Evolutionary conservation across 2,888 invertebrate genomes (phyloP).

Genomic region (Caenorhabditis sulstoni): DNA sequence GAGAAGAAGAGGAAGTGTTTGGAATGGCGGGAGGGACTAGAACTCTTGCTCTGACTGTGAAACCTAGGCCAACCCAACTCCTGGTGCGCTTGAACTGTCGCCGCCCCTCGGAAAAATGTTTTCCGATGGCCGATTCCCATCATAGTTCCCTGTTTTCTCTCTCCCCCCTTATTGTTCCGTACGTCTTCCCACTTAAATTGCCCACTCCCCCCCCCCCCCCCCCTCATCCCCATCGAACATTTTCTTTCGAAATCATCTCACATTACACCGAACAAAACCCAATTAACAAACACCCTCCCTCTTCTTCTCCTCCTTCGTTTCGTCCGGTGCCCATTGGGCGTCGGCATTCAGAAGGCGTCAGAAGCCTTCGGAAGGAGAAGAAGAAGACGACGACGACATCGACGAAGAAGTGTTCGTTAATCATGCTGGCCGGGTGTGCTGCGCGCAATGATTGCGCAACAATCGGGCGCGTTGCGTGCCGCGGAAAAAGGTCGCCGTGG

Average conservation of each 20-base stretch:
- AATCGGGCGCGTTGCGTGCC: neutral
- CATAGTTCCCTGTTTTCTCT: too few species aligned
- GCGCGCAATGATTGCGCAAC: constrained; percentile 31
- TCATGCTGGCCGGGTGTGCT: constrained; percentile 31
- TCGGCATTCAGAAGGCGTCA: neutral
- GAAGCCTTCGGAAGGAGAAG: too few species aligned
- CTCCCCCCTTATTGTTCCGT: neutral
- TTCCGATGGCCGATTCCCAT: too few species aligned
- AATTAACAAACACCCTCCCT: constrained; percentile 34
- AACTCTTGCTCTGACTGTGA: too few species aligned
- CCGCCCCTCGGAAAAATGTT: too few species aligned
- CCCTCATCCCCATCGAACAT: too few species aligned
- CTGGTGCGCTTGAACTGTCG: too few species aligned
- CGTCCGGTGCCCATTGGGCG: neutral
- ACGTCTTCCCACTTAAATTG: neutral
- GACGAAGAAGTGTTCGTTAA: constrained; percentile 14
- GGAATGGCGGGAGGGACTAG: too few species aligned
- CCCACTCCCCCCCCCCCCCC: too few species aligned
- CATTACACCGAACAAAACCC: constrained; percentile 23
- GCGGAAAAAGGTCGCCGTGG: constrained; percentile 19
- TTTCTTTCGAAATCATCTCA: constrained; percentile 11
- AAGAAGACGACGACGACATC: too few species aligned
- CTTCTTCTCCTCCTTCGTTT: neutral
- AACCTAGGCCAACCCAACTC: too few species aligned
- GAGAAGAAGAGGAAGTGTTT: too few species aligned